Percentiles rank a stretch among this genome's conserved stretches.
phyloP scores from a whole-genome alignment of 2,888 invertebrate species.

The Drosophila emarginata region DNA sequence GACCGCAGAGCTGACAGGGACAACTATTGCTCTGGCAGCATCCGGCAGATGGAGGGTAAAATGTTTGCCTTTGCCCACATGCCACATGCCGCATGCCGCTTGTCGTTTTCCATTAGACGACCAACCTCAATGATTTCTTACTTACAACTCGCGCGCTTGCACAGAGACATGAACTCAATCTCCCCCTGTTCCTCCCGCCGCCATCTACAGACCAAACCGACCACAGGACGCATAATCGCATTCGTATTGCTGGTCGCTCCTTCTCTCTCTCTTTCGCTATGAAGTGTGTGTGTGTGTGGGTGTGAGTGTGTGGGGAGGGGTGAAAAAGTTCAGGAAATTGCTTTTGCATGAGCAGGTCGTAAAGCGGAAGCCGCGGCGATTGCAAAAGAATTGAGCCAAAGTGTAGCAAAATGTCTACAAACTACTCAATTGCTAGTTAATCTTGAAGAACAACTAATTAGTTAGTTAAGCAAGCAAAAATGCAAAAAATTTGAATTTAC shows the following conservation, averaged over 20 bases:
- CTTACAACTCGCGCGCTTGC: slow-evolving; percentile 62
- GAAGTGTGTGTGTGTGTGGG: slow-evolving; percentile 5
- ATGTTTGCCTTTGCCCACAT: slow-evolving; percentile 62
- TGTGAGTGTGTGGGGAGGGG: slow-evolving; percentile 32
- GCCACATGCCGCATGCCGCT: slow-evolving; percentile 67
- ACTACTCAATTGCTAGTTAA: slow-evolving; percentile 5
- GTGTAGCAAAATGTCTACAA: slow-evolving; percentile 34
- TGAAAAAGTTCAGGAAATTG: slow-evolving; percentile 76
- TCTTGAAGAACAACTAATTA: slow-evolving; percentile 8
- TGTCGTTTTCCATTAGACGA: slow-evolving; percentile 76
- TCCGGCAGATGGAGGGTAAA: slow-evolving; percentile 54
- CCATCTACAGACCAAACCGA: slow-evolving; percentile 13
- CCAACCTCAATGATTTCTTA: slow-evolving; percentile 78
- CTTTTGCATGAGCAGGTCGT: slow-evolving; percentile 73
- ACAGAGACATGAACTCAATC: slow-evolving; percentile 8
- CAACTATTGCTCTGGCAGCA: slow-evolving; percentile 66
- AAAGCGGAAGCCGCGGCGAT: slow-evolving; percentile 67
- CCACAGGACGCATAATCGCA: slow-evolving; percentile 61
- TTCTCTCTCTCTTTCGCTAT: slow-evolving; percentile 23
- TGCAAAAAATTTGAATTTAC: slow-evolving; percentile 1
- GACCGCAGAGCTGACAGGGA: slow-evolving; percentile 43
- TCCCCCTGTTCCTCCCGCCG: not conserved
- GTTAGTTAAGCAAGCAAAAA: slow-evolving; percentile 12
- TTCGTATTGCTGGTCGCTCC: slow-evolving; percentile 63
- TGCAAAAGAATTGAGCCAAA: slow-evolving; percentile 55